Base-by-base conservation (phyloP, 2,113 vertebrate species). In the Rhynchomys soricoides region DNA sequence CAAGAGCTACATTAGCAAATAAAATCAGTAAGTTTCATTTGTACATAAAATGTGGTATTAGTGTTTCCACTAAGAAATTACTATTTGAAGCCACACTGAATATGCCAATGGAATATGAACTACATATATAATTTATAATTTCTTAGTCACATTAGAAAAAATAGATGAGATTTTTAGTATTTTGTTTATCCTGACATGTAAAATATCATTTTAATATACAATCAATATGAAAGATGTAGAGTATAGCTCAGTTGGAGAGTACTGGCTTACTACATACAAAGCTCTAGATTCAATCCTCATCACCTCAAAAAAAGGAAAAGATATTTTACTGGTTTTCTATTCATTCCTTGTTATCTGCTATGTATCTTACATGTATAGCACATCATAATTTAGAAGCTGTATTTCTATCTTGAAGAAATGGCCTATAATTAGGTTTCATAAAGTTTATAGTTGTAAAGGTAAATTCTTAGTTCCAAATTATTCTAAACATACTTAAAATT, bases 11-110 rank as follows among this genome's bases (percentile, higher is more conserved):
- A 85, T 45, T 74, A 87, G 91, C n/a, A 86, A 88, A 85, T 40
- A 87, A 96, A 97, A 90, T 55, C 64, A 87, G 86, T 92, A 93
- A 89, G 93, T 87, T 97, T 64, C 78, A 94, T 94, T 62, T 96
- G 64, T 92, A 94, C 43, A 92, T 94, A 85, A 95, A 86, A 95
- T 78, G 37, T 70, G 55, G 43, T 86, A 24, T 48, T 86, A 93
- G 77, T 78, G 73, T 21, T 92, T 16, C n/a, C 45, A 92, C 64
- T 85, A 89, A 92, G 50, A 86, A 96, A 75, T 95, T 87, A 90
- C 48, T 62, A 87, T 55, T 78, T 88, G 94, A 95, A 95, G 37
- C 50, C 43, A 83, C 48, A 78, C 5, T 59, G 34, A 68, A 15
- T 68, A 16, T 68, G 64, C 85, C 57, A 96, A 96, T 8, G 93